phyloP scores from a whole-genome alignment of 2,797 vertebrate species.

The Myotis daubentonii region DNA sequence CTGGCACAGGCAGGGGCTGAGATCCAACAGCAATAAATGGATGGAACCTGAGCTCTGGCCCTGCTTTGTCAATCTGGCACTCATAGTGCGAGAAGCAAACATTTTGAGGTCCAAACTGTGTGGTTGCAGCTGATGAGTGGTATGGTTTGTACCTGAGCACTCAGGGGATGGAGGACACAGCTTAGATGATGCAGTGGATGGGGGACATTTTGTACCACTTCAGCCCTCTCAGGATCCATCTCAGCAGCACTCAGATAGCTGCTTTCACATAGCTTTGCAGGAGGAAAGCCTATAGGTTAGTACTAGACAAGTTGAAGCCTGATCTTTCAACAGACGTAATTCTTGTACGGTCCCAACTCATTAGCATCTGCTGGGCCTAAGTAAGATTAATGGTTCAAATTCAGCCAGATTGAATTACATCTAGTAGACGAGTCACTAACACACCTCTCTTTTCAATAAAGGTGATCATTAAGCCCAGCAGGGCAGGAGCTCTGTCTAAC shows the following conservation, averaged over 20 bases:
- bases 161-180: background rate
- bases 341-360: background rate
- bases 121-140: background rate
- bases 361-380: background rate
- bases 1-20: background rate
- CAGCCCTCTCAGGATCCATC: background rate
- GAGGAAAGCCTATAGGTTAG: background rate
- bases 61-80: background rate
- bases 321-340: background rate
- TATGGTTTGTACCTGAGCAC: background rate
- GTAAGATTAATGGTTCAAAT: background rate
- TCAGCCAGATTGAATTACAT: background rate
- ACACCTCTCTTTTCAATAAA: background rate
- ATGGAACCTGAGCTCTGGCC: background rate
- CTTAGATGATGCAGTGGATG: background rate
- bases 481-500: background rate
- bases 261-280: background rate
- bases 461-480: background rate
- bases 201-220: background rate
- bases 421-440: background rate
- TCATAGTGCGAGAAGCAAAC: background rate
- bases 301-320: background rate
- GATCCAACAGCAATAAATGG: background rate
- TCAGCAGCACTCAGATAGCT: background rate
- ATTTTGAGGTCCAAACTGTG: background rate